These are phyloP conservation scores for Tylochromis polylepis DNA, from an alignment of 2,113 vertebrate genomes.

Conservation along the genomic window DNA sequence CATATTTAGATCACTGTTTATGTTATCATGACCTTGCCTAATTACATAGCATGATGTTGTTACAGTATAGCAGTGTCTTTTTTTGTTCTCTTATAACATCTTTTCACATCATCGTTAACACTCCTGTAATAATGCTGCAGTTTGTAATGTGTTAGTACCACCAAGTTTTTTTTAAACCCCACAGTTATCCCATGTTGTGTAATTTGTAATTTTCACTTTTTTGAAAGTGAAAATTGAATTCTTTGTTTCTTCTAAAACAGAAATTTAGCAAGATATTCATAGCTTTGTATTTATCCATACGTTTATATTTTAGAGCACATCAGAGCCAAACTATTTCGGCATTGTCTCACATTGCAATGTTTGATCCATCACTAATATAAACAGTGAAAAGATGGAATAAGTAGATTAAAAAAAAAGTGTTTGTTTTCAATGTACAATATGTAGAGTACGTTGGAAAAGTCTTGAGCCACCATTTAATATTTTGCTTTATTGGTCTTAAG, in stretches of 20 bases:
- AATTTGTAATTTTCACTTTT: background rate
- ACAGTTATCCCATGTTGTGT: background rate
- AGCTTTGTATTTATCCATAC: background rate
- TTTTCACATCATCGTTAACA: background rate
- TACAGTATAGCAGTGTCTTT: rapidly evolving
- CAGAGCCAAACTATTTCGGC: background rate
- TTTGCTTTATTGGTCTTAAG: background rate
- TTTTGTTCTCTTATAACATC: background rate
- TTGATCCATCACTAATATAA: background rate
- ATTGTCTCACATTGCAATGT: background rate
- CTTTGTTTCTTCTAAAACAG: background rate
- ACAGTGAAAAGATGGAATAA: background rate
- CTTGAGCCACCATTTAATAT: no score
- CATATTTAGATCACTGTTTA: background rate
- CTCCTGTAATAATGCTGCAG: background rate
- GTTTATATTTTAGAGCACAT: background rate
- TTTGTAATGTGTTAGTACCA: background rate
- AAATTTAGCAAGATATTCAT: background rate
- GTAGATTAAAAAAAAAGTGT: background rate
- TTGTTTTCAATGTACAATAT: background rate
- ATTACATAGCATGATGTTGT: background rate
- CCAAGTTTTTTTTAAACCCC: background rate
- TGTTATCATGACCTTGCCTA: background rate
- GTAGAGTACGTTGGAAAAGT: background rate
- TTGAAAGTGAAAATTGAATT: background rate